A percentile compares a stretch with the other conserved stretches of the same genome.
Evolutionary conservation across 1,140 invertebrate genomes (phyloP).

Genomic region (Bombyx mori): DNA sequence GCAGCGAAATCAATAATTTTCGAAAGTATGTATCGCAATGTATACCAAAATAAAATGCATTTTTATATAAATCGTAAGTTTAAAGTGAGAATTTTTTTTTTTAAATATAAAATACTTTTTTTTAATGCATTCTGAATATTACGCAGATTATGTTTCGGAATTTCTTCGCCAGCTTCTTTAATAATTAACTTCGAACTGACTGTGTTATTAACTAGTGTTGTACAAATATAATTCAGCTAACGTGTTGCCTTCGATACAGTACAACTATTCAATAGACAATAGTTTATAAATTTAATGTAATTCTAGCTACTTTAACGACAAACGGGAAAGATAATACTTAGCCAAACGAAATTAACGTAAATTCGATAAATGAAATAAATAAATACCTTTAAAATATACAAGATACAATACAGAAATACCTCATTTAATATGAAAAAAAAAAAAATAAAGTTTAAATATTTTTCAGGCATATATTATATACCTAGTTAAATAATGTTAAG

Average conservation of each 20-base stretch:
- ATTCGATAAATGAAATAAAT: no score
- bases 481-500: background rate
- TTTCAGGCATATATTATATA: background rate
- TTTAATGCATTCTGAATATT: constrained; percentile 20
- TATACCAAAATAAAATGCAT: constrained; percentile 69
- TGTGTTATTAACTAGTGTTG: constrained; percentile 66
- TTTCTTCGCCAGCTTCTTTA: constrained; percentile 52
- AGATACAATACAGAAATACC: no score
- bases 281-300: no score
- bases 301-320: no score
- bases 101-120: constrained; percentile 17
- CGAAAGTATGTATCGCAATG: constrained; percentile 56
- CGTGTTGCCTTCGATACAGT: constrained; percentile 66
- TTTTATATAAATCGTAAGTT: constrained; percentile 55
- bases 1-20: constrained; percentile 52
- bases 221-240: constrained; percentile 50
- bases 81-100: constrained; percentile 57
- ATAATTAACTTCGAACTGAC: constrained; percentile 42
- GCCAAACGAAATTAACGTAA: no score
- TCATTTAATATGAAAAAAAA: background rate
- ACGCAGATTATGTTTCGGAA: constrained; percentile 34
- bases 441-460: background rate
- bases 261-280: constrained; percentile 58
- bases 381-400: no score
- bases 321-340: no score